phyloP scores from a whole-genome alignment of 1,140 invertebrate species.

The Drosophila rhopaloa region DNA sequence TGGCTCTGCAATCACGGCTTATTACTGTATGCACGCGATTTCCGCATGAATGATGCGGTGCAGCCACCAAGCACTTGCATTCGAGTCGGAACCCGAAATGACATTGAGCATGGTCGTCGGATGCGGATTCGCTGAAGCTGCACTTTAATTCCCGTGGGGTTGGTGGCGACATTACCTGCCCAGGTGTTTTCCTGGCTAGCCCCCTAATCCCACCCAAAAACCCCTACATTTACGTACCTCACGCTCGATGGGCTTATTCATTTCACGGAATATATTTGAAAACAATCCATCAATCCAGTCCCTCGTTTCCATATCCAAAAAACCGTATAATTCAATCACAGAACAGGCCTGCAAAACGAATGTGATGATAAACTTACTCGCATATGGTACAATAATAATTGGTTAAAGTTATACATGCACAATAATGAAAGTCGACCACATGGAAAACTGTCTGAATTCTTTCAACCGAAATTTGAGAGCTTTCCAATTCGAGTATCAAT shows the following conservation, averaged over 20 bases:
- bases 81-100: constrained; percentile 30
- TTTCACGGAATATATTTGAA: constrained; percentile 95
- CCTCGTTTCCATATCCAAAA: constrained; percentile 92
- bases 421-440: neutral
- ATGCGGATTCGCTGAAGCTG: constrained; percentile 49
- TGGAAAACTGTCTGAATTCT: neutral
- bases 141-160: constrained; percentile 55
- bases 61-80: constrained; percentile 27
- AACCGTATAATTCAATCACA: constrained; percentile 95
- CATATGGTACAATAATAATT: constrained; percentile 3
- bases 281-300: constrained; percentile 97
- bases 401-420: neutral
- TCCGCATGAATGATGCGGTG: constrained; percentile 65
- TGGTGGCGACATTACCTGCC: constrained; percentile 19
- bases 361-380: neutral
- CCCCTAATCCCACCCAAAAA: constrained; percentile 10
- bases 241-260: constrained; percentile 91
- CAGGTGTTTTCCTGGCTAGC: constrained; percentile 9
- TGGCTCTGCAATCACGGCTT: constrained; percentile 67
- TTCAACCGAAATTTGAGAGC: constrained; percentile 7
- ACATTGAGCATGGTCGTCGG: constrained; percentile 26
- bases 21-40: constrained; percentile 69
- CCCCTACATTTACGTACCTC: constrained; percentile 67
- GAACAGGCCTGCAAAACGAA: constrained; percentile 89
- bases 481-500: constrained; percentile 2